Conservation (phyloP, 2,888 invertebrate genomes). For the Cordilura impudica region DNA sequence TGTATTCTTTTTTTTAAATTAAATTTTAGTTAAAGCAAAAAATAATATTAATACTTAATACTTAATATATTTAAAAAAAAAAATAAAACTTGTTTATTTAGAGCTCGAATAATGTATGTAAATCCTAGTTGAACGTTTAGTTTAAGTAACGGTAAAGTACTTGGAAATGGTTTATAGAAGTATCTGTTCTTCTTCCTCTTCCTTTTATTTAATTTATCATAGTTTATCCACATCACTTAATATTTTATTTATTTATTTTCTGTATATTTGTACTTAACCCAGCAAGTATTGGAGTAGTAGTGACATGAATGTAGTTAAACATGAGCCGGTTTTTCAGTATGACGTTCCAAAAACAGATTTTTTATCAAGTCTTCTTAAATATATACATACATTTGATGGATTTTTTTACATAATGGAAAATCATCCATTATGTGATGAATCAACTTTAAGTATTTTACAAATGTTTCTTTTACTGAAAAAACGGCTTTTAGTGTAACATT, state of each 20-base stretch:
- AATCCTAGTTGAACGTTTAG: background rate
- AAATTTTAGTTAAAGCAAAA: slow-evolving; percentile 26
- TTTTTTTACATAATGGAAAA: background rate
- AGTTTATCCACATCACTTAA: background rate
- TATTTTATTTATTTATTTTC: slow-evolving; percentile 3
- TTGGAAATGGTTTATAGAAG: slow-evolving; percentile 34
- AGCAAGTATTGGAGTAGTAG: background rate
- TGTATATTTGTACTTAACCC: slow-evolving; percentile 51
- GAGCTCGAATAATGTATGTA: slow-evolving; percentile 40
- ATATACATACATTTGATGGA: background rate
- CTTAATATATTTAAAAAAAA: background rate
- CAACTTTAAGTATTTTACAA: too few species aligned
- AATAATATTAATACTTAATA: background rate
- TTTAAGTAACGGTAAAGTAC: slow-evolving; percentile 9
- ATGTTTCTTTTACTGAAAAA: too few species aligned
- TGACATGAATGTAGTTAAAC: too few species aligned
- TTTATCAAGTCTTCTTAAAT: too few species aligned
- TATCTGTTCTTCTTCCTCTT: background rate
- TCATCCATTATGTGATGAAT: background rate
- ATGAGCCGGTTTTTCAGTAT: too few species aligned
- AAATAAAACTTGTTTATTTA: background rate
- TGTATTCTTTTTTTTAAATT: slow-evolving; percentile 30
- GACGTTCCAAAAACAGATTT: too few species aligned
- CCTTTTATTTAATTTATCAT: background rate
- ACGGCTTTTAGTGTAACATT: too few species aligned